Evolutionary conservation across 2,113 vertebrate genomes (phyloP), one percentile per base, ranked within the genome.

Genomic region (Pseudorasbora parva): DNA sequence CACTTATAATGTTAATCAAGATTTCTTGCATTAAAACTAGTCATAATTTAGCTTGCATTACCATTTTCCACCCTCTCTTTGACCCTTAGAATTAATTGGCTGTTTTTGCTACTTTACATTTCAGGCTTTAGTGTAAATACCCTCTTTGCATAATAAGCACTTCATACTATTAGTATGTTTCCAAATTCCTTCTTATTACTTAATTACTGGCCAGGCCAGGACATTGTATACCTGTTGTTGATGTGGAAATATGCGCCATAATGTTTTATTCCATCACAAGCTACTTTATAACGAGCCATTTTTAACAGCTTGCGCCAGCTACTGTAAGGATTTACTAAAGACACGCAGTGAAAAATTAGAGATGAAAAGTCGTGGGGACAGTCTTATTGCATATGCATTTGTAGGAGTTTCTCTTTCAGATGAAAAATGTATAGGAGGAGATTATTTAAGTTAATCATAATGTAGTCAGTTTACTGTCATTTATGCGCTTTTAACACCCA

Each of bases 51-150:
- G n/a, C n/a, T 25, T 72, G 8, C n/a, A 23, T 72, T 25, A 72
- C 69, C 69, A 72, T 47, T 72, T 68, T 8, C 6, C 69, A 47
- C 69, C 43, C 43, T 23, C 41, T 73, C 43, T 73, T 7, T 45
- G 69, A 73, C 69, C 23, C n/a, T 49, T 47, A 25, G 43, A 73
- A 49, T 25, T 49, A 49, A 49, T 25, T 25, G 37, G 43, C 43
- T 73, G 69, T 47, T 73, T 73, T 41, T 69, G 66, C 66, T 69
- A 69, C 66, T 69, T 37, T 69, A n/a, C 33, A 69, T 68, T 41
- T 21, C 64, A 68, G 27, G 9, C 14, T 37, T 37, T 19, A 21
- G 66, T 41, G 66, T 69, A 68, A 41, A 68, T 68, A 69, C 19
- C 33, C 19, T 69, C 33, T 41, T 69, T 69, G 9, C 66, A 69